phyloP scores from a whole-genome alignment of 2,888 invertebrate genomes.

The Cordilura impudica region DNA sequence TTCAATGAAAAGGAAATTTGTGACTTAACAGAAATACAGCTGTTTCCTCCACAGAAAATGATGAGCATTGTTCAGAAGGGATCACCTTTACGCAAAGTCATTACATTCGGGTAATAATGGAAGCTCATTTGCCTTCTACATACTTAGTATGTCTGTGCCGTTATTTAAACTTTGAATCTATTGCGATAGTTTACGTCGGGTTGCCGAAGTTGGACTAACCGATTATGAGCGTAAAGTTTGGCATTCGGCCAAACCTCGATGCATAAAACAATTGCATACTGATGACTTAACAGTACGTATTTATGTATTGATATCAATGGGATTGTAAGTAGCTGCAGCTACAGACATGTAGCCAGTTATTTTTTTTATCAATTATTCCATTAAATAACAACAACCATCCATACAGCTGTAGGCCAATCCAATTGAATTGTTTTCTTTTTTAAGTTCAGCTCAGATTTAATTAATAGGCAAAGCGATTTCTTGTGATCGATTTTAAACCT shows the following conservation, averaged over 20 bases:
- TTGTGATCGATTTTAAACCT: too few relatives aligned
- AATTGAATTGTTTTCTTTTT: too few relatives aligned
- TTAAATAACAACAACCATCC: too few relatives aligned
- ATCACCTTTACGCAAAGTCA: constrained; percentile 82
- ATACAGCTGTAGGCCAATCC: too few relatives aligned
- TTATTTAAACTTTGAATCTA: background rate
- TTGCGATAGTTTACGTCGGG: constrained; percentile 79
- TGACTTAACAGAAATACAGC: constrained; percentile 82
- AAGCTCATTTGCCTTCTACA: background rate
- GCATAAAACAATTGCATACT: constrained; percentile 78
- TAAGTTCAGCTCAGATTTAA: too few relatives aligned
- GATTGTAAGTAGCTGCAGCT: too few relatives aligned
- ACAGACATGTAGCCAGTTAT: too few relatives aligned
- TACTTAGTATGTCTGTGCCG: too few relatives aligned
- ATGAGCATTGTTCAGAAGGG: constrained; percentile 80
- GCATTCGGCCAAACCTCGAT: constrained; percentile 81
- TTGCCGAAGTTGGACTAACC: constrained; percentile 81
- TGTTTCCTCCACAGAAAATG: constrained; percentile 82
- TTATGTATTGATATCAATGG: too few relatives aligned
- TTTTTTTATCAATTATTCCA: too few relatives aligned
- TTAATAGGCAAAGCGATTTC: too few relatives aligned
- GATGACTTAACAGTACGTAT: constrained; percentile 74
- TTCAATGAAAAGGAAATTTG: constrained; percentile 84
- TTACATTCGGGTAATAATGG: constrained; percentile 81
- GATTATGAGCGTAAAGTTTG: constrained; percentile 80